Evolutionary conservation across 2,888 invertebrate genomes (phyloP).

Genomic region (Pammene aurita): DNA sequence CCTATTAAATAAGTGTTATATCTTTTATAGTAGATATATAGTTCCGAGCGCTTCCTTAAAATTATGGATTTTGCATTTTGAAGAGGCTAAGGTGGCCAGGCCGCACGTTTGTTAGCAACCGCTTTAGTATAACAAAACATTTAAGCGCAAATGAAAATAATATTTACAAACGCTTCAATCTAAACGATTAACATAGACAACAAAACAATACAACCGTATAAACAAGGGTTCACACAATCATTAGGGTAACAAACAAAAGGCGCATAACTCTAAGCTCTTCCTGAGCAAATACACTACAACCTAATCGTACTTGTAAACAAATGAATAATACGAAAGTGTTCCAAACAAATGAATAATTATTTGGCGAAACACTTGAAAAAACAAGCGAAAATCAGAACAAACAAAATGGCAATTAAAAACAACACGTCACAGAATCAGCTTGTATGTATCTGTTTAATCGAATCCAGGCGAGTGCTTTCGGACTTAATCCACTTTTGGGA

Average conservation of each 20-base stretch:
- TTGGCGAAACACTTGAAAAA: slow-evolving; percentile 11
- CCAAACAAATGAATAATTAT: slow-evolving; percentile 26
- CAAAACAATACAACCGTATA: neutral
- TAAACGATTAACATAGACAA: neutral
- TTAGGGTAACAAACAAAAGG: neutral
- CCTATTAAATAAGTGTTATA: too few relatives aligned
- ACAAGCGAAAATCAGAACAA: slow-evolving; percentile 25
- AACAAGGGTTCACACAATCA: neutral
- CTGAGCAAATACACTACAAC: neutral
- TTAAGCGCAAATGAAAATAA: neutral
- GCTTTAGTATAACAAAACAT: too few relatives aligned
- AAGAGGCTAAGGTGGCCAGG: too few relatives aligned
- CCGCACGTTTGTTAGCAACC: too few relatives aligned
- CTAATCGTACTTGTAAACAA: slow-evolving; percentile 9
- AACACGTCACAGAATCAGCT: slow-evolving; percentile 24
- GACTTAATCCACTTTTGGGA: slow-evolving; percentile 23
- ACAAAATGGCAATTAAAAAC: slow-evolving; percentile 29
- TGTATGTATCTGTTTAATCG: slow-evolving; percentile 25
- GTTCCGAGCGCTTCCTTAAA: too few relatives aligned
- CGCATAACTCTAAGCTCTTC: too few relatives aligned
- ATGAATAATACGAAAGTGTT: slow-evolving; percentile 20
- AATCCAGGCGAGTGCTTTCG: neutral
- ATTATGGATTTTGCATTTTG: too few relatives aligned
- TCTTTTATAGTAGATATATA: too few relatives aligned
- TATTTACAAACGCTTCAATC: neutral